Evolutionary conservation across 2,113 vertebrate species (phyloP).

Genomic region (Ammodytes dubius): DNA sequence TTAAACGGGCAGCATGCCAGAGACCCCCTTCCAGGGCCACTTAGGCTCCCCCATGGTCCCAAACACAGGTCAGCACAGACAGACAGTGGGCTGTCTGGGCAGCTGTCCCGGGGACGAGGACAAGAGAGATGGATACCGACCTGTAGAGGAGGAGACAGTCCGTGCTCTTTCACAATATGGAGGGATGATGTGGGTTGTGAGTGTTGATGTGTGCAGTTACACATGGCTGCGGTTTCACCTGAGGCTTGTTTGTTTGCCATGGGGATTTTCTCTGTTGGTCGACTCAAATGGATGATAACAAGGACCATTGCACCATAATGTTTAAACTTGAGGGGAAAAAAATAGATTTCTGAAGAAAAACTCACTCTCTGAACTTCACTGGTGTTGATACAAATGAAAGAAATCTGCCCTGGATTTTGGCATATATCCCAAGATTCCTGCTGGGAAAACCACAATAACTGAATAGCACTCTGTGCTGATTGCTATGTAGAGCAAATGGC

Average conservation of each 20-base stretch:
- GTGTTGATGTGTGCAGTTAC: slow-evolving; percentile 25
- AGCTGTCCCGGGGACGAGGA: slow-evolving; percentile 58
- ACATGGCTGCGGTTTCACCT: slow-evolving; percentile 48
- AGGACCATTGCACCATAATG: slow-evolving; percentile 19
- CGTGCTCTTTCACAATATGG: slow-evolving; percentile 33
- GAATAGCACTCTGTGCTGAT: slow-evolving; percentile 53
- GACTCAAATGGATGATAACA: slow-evolving; percentile 12
- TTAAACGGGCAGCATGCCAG: slow-evolving; percentile 62
- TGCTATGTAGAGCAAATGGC: slow-evolving; percentile 61
- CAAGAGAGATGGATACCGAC: slow-evolving; percentile 64
- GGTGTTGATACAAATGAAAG: slow-evolving; percentile 9
- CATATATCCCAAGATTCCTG: slow-evolving; percentile 52
- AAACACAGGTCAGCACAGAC: slow-evolving; percentile 80
- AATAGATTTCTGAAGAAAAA: slow-evolving; percentile 33
- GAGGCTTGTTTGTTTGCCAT: slow-evolving; percentile 46
- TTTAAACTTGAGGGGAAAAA: slow-evolving; percentile 49
- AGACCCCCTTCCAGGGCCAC: slow-evolving; percentile 71
- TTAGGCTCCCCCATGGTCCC: slow-evolving; percentile 71
- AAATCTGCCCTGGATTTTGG: slow-evolving; percentile 37
- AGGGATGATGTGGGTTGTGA: slow-evolving; percentile 43
- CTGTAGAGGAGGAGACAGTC: slow-evolving; percentile 58
- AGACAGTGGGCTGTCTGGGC: slow-evolving; percentile 78
- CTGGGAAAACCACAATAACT: slow-evolving; percentile 64
- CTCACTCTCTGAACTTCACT: slow-evolving; percentile 5
- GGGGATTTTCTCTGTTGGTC: slow-evolving; percentile 22